Evolutionary conservation across 2,888 invertebrate species (phyloP), one percentile per base, ranked within the genome.

Genomic region (Lottia scabra): DNA sequence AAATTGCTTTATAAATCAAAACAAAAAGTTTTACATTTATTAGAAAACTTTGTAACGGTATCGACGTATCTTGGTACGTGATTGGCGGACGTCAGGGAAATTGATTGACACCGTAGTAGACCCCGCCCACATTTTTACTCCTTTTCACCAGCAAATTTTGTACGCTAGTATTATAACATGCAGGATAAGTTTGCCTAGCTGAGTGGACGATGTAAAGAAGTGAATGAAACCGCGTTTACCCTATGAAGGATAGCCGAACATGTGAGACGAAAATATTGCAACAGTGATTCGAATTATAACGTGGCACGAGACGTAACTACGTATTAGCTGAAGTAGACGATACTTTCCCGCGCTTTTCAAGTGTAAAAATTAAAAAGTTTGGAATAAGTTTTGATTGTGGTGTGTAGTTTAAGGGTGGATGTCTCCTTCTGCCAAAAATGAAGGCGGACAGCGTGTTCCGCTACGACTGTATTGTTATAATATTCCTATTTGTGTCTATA

Each of bases 301-400:
- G 23, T 56, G 23, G 23, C 19, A 19, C 56, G 56, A 56, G 19
- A 56, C 23, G 23, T 56, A 56, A 56, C 56, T 56, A 23, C 19
- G 23, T 38, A 38, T 38, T 23, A 23, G 19, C 23, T 56, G 56
- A 23, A 56, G 56, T 56, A 23, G 56, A 56, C 56, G 56, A 23
- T 56, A 23, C 19, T 56, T 56, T 56, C 56, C 19, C 56, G 56
- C 56, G 56, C 23, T 56, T 56, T 56, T 56, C 56, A 56, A 56
- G 56, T 56, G 56, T 56, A 23, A 56, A 23, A 56, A 56, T 19
- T 56, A 56, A 56, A n/a, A n/a, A 56, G 56, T 56, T 56, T 56
- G 56, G 56, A 56, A 23, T 56, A 56, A 56, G 56, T 56, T 56
- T 19, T 19, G 19, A 23, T 23, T 12, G 23, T 23, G 56, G 56